Evolutionary conservation across 2,888 invertebrate species (phyloP), one percentile per base, ranked within the genome.

Genomic region (Drosophila longiperda): DNA sequence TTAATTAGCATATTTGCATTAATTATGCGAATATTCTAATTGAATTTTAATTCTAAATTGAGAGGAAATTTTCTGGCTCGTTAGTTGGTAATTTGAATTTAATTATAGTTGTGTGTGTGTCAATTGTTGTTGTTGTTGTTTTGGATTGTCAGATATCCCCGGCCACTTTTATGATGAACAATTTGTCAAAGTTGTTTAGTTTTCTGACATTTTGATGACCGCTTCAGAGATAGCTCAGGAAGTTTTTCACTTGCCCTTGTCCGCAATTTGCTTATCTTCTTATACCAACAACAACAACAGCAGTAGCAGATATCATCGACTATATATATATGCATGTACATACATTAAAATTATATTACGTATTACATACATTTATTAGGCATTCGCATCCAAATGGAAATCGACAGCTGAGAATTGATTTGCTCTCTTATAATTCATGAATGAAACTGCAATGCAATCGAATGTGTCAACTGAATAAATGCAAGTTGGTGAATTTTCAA

Each of bases 191-290:
- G 53, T 69, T 76, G 78, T 73, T 76, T 77, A 29, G 29, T 58
- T 42, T 38, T 11, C 17, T 78, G 76, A 78, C 76, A 73, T n/a
- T 76, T 76, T 76, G 74, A 76, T 69, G 69, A 65, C 48, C 67
- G 53, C 53, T 36, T 49, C 4, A 36, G 61, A 61, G 75, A 68
- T 75, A 75, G 77, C 61, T 50, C 68, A 77, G 73, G 73, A 77
- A 77, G 73, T 68, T 53, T 42, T 60, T 49, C 49, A 59, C 38
- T 3, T 60, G 36, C 40, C 34, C 66, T 36, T 65, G 57, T 49
- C 48, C 52, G 50, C 53, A 26, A 23, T 62, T 62, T 74, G 59
- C 64, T 74, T 55, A 60, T 63, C 40, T 38, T 63, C 40, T 33
- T 34, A 34, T 23, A 42, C 49, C 60, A 42, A 70, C 57, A 73